Conservation (phyloP, 2,888 invertebrate species). For the Drosophila mercatorum region DNA sequence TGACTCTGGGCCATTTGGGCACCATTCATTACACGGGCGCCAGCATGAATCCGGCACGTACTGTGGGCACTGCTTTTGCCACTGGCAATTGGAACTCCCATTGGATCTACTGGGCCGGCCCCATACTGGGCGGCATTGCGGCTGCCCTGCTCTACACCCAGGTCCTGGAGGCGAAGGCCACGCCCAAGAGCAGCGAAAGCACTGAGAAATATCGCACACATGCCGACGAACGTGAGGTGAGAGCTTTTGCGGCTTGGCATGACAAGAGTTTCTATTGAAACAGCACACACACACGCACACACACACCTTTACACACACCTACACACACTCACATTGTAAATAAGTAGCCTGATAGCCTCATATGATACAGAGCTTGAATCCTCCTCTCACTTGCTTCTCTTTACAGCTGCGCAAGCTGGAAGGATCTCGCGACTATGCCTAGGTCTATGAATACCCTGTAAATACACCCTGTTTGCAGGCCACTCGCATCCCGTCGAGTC, state of each 20-base stretch:
- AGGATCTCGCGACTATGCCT: slow-evolving; percentile 71
- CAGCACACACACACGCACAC: slow-evolving; percentile 1
- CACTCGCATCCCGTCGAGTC: slow-evolving; percentile 26
- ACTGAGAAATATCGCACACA: slow-evolving; percentile 84
- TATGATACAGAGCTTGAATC: slow-evolving; percentile 2
- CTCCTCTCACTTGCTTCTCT: slow-evolving; percentile 21
- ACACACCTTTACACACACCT: slow-evolving; percentile 10
- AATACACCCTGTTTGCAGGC: slow-evolving; percentile 13
- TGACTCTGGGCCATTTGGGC: slow-evolving; percentile 93
- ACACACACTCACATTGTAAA: slow-evolving; percentile 33
- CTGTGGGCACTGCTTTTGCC: slow-evolving; percentile 94
- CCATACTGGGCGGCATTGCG: slow-evolving; percentile 91
- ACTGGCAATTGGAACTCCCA: slow-evolving; percentile 90
- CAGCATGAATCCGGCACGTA: slow-evolving; percentile 96
- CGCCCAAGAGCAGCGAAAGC: slow-evolving; percentile 69
- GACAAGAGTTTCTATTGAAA: slow-evolving; percentile 71
- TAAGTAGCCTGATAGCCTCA: slow-evolving; percentile 13
- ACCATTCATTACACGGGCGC: slow-evolving; percentile 94
- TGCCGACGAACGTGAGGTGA: slow-evolving; percentile 89
- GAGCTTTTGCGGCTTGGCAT: slow-evolving; percentile 69
- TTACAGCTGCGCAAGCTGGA: slow-evolving; percentile 81
- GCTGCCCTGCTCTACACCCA: slow-evolving; percentile 90
- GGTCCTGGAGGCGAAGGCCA: slow-evolving; percentile 77
- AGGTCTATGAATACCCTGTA: slow-evolving; percentile 19
- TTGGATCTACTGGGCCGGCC: slow-evolving; percentile 97